Base-by-base conservation (phyloP, 2,797 vertebrate species). In the Ciconia nigra region DNA sequence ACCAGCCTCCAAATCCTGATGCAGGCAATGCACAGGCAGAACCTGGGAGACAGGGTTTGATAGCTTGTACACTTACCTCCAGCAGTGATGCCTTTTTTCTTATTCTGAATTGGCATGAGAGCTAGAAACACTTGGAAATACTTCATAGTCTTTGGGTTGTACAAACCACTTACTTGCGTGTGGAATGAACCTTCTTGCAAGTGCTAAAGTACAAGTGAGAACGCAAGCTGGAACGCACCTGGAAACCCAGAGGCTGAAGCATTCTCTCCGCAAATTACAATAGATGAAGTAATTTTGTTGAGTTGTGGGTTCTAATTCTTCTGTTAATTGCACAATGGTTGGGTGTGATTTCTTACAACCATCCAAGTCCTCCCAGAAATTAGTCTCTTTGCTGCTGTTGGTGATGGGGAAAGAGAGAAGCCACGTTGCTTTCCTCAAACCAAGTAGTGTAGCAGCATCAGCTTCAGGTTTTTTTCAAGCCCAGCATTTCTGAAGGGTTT, bases 141-240 rank as follows among this genome's bases (percentile, higher is more conserved):
- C 35, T 78, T 67, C 28, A 9, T 12, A 12, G 33, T 20, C 33
- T 21, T 47, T 41, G 44, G 35, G 55, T 51, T 69, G 37, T 57
- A 8, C 31, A 11, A 41, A 21, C 22, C 42, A 14, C 31, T 66
- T 2, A 1, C 19, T 21, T 10, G 20, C 3, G 1, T 16, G 9
- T 11, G 46, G 41, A 66, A 21, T 11, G 44, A 78, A 61, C 19
- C 10, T 69, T 41, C 49, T 47, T 44, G 8, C 29, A 83, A 54
- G 18, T 28, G 22, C 44, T 58, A 21, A 70, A 67, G 25, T 22
- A 21, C 21, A 28, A 42, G 26, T 7, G 55, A 82, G 15, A 54
- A 72, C 6, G 1, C 7, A 49, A 82, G 5, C 46, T 61, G 51
- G n/a, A 91, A 61, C 7, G 4, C 1, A 1, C 13, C 28, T 73